Base-by-base conservation (phyloP, 37 sponge, comb jelly and placozoan genomes). In the Axinella damicornis region DNA sequence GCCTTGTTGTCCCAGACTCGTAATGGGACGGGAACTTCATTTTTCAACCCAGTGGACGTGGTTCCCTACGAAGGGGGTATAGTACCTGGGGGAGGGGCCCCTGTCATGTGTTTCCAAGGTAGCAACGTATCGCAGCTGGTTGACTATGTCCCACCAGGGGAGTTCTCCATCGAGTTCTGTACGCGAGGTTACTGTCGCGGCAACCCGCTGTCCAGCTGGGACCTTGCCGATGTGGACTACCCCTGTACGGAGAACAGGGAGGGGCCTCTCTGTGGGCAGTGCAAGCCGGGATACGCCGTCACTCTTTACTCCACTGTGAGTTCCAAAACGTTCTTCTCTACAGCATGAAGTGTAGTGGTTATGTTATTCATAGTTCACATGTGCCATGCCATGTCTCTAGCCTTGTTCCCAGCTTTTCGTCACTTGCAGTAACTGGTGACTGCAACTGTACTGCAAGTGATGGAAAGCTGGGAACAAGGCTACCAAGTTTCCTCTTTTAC, bases 231-330 rank as follows among this genome's bases (percentile, higher is more conserved):
- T 78, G 74, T 68, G 55, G 58, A 70, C 28, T 85, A 52, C 38
- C 94, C 92, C 14, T 95, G 95, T 73, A 68, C 67, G 2, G 86
- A 73, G 39, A 85, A 85, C 58, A 80, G 95, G 34, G 54, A 86
- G 74, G 95, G 95, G 18, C 37, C 65, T 6, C 74, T 95, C 38
- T 95, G 95, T 80, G 95, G 95, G 0, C 82, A 88, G 62, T 95
- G 95, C 65, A 88, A 74, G 60, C 69, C 72, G n/a, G 95, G 92
- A 5, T 82, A 59, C 80, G 92, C 95, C 9, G 74, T 85, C 20
- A 92, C 92, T 63, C 76, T 86, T 1, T 84, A 79, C 52, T 81
- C 93, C 20, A 83, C 81, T 11, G 95, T 91, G 67, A 89, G 90
- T 73, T 14, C n/a, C 18, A 46, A 46, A n/a, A n/a, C n/a, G n/a